These are phyloP conservation scores for Balanococcus diminutus DNA, from an alignment of 2,888 invertebrate genomes.

Conservation along the genomic window DNA sequence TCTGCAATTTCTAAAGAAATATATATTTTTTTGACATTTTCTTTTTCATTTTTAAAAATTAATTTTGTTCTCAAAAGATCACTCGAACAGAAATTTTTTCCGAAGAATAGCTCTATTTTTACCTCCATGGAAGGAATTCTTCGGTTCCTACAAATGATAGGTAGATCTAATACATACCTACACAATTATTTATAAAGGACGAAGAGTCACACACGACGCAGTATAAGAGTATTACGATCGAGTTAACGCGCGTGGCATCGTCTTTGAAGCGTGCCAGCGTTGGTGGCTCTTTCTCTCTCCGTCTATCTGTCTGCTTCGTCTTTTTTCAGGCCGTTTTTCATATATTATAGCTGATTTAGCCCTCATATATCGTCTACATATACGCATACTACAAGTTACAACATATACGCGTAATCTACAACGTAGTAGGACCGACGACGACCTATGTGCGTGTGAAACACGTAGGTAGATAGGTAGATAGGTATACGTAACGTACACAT, in stretches of 20 bases:
- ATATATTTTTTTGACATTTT: too few species aligned
- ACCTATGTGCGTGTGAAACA: not conserved
- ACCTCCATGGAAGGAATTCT: too few species aligned
- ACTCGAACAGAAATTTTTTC: too few species aligned
- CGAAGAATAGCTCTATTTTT: too few species aligned
- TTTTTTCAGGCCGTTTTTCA: not conserved
- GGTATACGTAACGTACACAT: not conserved
- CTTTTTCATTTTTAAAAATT: too few species aligned
- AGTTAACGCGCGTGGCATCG: not conserved
- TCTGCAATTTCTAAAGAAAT: too few species aligned
- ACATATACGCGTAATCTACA: not conserved
- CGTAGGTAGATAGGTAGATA: not conserved
- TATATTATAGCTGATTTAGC: slow-evolving; percentile 9
- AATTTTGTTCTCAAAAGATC: too few species aligned
- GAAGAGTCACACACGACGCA: too few species aligned
- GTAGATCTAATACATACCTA: too few species aligned
- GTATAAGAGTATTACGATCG: not conserved
- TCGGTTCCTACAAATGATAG: too few species aligned
- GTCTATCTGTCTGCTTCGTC: not conserved
- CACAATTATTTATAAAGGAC: too few species aligned
- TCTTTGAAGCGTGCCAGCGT: not conserved
- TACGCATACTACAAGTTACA: not conserved
- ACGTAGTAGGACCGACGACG: not conserved
- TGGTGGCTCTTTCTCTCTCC: not conserved
- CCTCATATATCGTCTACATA: not conserved